Base-by-base conservation (phyloP, 2,888 invertebrate species). In the Agelastica alni region DNA sequence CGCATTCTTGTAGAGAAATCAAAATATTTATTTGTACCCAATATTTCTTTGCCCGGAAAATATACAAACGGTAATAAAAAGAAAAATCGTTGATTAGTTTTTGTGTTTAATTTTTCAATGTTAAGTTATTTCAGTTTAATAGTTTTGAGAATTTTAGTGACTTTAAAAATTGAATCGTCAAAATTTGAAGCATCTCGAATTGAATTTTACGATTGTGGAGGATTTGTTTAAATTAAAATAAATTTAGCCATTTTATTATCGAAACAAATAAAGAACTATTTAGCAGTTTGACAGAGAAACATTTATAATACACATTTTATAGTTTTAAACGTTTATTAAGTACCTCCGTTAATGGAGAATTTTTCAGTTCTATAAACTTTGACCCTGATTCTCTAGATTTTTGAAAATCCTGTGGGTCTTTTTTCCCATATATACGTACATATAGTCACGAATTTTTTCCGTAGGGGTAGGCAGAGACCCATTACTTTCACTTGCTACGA, bases 211-310 rank as follows among this genome's bases (percentile, higher is more conserved):
- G 2, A 9, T 39, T n/a, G 7, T 12, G 2, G 6, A 36, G 4
- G 3, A 5, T 34, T 12, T 36, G 10, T 22, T 36, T 46, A 16
- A 20, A 46, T 16, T 22, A 36, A 34, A 9, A 3, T 13, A 20
- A 22, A 45, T 22, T 22, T 20, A 45, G 13, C 18, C 5, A 4
- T 31, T 44, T 44, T 30, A 44, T 30, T 44, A 17, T 16, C 10
- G 14, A 30, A 14, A 44, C 9, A 17, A 44, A 26, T 26, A 14
- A 13, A 12, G n/a, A 7, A 7, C 9, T 14, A 9, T 17, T 37
- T n/a, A 9, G 18, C 18, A 32, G 3, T 12, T 32, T 32, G 32
- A 28, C 28, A 28, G 10, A n/a, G n/a, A n/a, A n/a, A n/a, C n/a
- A n/a, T n/a, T n/a, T n/a, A n/a, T n/a, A n/a, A n/a, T n/a, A n/a